Base-by-base conservation (phyloP, 2,113 vertebrate genomes). In the Heterochromis multidens region DNA sequence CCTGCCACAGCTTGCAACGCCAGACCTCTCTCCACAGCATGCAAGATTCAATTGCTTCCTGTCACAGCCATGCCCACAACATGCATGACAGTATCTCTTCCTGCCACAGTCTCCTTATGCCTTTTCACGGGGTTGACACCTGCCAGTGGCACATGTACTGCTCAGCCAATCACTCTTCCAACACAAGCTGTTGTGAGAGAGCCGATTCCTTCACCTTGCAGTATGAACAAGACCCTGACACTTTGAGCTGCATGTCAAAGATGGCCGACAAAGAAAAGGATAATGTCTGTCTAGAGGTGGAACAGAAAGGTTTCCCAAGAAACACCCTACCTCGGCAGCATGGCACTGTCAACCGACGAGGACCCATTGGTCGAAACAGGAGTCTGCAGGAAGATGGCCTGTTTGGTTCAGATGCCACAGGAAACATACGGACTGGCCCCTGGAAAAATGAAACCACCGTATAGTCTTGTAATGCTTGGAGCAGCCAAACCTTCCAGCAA, bases 391-490 rank as follows among this genome's bases (percentile, higher is more conserved):
- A 98, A 91, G 96, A 96, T 40, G 90, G 96, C 81, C 95, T 97
- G 33, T 97, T 97, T 86, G 94, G 96, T 61, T 97, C 97, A 2
- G 97, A 98, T 77, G 91, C 94, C 88, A 97, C 97, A 10, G 97
- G 97, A 92, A 99, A 97, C 93, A 98, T 99, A 94, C 97, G 98
- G 92, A 99, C 98, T 4, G 98, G 98, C 54, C 98, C 97, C 76
- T 99, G 98, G 98, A 99, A 95, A 92, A 99, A 99, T 25, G 98
- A 99, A 97, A 99, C 98, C 88, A 98, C 98, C 7, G 98, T 99
- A 95, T 99, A 98, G 96, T 92, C 82, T 87, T 85, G 60, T 37
- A 58, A 43, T 27, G 7, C 56, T 86, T 86, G 27, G 74, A 77
- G 17, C 54, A 82, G 60, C 3, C 56, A 92, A 79, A 84, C 80